Evolutionary conservation across 2,797 vertebrate genomes (phyloP), one percentile per base, ranked within the genome.

Genomic region (Glyptemys insculpta): DNA sequence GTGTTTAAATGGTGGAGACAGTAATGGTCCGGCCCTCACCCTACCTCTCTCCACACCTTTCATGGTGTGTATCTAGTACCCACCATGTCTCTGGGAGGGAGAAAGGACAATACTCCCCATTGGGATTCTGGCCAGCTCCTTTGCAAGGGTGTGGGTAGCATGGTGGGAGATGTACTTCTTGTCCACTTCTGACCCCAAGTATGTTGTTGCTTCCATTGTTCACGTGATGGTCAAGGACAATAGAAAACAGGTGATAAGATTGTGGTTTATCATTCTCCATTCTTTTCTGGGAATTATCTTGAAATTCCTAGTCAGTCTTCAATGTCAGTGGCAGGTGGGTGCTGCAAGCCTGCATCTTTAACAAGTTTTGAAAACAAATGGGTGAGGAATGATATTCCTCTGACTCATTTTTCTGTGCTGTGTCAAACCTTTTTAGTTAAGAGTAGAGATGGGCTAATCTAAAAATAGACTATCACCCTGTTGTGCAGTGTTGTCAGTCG

Each of bases 391-490:
- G 0, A 8, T 81, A 59, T 80, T 92, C 21, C 21, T 72, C 7
- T 49, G 68, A 47, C 72, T 68, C 54, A 72, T 92, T 93, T 92
- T 86, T 65, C 49, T 56, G 49, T 54, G 6, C 44, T 81, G 25
- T 83, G 85, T 88, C 3, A 56, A 62, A 86, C 23, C 12, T 37
- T 83, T 78, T 86, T 74, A 74, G 57, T 91, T 86, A 74, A 86
- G 72, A 81, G 31, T 41, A 47, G 83, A 74, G 53, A n/a, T 19
- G 27, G 50, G 49, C 83, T 90, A 91, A 0, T 6, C 59, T 82
- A 95, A 85, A 96, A 92, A 88, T 81, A 79, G 79, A 90, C 5
- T 5, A 80, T 91, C 83, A 86, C 37, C 83, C 72, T 91, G 89
- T 81, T 65, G 85, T 56, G 80, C 59, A 19, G 81, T 81, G 53